Base-by-base conservation (phyloP, 2,113 vertebrate genomes). In the Oryzias javanicus region DNA sequence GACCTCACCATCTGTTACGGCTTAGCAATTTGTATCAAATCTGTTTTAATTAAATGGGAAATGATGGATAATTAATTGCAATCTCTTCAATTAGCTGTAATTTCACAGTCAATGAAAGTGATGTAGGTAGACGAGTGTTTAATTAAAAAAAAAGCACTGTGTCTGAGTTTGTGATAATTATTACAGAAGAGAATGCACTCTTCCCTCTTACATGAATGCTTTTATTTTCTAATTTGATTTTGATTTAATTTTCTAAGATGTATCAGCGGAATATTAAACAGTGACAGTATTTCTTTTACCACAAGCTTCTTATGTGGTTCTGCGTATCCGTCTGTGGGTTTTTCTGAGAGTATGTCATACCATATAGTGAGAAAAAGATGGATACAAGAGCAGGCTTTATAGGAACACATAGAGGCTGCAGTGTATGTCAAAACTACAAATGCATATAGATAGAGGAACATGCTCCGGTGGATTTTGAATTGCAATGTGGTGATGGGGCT, bases 391-490 rank as follows among this genome's bases (percentile, higher is more conserved):
- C 44, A 18, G 60, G 42, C 56, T 42, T 52, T 57, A 67, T 19
- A 60, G 24, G 61, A 58, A 64, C 41, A 70, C 45, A 68, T 56
- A 17, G 14, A 16, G 50, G 35, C 48, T 49, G 46, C 50, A 53
- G 49, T 2, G 42, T 73, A 42, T 57, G 42, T 42, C 27, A 74
- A 45, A 63, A 49, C 66, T 42, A 40, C 54, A 58, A 45, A 59
- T 42, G 25, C 45, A 63, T 15, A 15, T 48, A 14, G 10, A 42
- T 14, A 19, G 1, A 48, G 17, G 45, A 42, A 56, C 54, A 71
- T 42, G 77, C 73, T 72, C 49, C 74, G 73, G 74, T 69, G 76
- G 60, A 57, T 68, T 44, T 57, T 41, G 17, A 29, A 88, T 86
- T 80, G 79, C 67, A 75, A 15, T 13, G 49, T 60, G 78, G 64